Evolutionary conservation across 2,888 invertebrate species (phyloP).

Genomic region (Serripes groenlandicus): DNA sequence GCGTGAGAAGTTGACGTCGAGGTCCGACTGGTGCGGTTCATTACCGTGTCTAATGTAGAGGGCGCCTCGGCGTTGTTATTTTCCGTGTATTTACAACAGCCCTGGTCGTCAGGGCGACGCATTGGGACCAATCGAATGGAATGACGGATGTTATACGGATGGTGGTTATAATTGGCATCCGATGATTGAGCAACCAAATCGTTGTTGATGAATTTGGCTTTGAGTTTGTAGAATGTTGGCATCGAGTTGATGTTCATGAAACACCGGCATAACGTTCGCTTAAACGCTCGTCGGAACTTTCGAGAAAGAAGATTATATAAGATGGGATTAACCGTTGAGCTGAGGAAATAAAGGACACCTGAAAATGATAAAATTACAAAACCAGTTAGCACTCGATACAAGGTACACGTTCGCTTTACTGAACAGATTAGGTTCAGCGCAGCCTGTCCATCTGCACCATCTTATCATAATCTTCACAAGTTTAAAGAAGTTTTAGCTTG

Average conservation of each 20-base stretch:
- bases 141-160: slow-evolving; percentile 60
- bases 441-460: no score
- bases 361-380: slow-evolving; percentile 63
- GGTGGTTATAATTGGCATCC: slow-evolving; percentile 35
- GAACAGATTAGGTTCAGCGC: no score
- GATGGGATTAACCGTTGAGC: slow-evolving; percentile 97
- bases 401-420: no score
- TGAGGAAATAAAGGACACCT: slow-evolving; percentile 96
- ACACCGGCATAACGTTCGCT: slow-evolving; percentile 88
- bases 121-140: slow-evolving; percentile 61
- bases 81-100: slow-evolving; percentile 16
- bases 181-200: slow-evolving; percentile 51
- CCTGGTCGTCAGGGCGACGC: slow-evolving; percentile 46
- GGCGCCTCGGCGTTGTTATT: slow-evolving; percentile 49
- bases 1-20: slow-evolving; percentile 70
- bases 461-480: not conserved
- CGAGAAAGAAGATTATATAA: slow-evolving; percentile 98
- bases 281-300: slow-evolving; percentile 97
- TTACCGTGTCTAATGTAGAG: slow-evolving; percentile 68
- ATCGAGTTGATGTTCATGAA: slow-evolving; percentile 75
- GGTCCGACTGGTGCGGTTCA: slow-evolving; percentile 63
- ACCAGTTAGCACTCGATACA: no score
- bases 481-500: not conserved
- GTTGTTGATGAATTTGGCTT: slow-evolving; percentile 72
- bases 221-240: slow-evolving; percentile 79